Evolutionary conservation across 35 echinoderm and acorn worm genomes (phyloP).

Genomic region (Acanthaster planci): DNA sequence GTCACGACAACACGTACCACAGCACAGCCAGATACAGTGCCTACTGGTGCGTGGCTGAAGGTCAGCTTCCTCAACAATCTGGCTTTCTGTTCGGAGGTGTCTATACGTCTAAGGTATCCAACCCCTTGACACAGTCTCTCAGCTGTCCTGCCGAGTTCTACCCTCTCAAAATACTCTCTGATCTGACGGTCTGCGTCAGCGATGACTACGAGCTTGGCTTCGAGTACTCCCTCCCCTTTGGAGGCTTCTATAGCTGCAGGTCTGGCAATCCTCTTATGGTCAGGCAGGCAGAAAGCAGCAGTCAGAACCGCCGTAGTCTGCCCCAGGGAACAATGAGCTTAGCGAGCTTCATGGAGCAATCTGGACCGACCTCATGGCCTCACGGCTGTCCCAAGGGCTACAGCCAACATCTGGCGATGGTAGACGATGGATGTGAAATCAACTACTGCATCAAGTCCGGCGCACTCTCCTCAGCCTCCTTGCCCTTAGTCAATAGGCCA

Average conservation of each 20-base stretch:
- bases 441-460: conserved; percentile 39
- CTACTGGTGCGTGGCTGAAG: conserved; percentile 35
- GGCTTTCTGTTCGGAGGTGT: conserved; percentile 43
- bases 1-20: conserved; percentile 16
- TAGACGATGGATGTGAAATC: conserved; percentile 34
- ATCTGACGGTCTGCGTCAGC: conserved; percentile 35
- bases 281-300: not conserved
- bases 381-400: conserved; percentile 24
- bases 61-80: conserved; percentile 12
- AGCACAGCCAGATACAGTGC: not conserved
- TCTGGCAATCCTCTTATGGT: conserved; percentile 29
- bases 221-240: conserved; percentile 32
- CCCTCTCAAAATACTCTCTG: not conserved
- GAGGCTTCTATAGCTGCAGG: conserved; percentile 39
- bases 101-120: conserved; percentile 13
- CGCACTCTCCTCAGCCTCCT: not conserved
- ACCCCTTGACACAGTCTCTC: conserved; percentile 16
- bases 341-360: conserved; percentile 10
- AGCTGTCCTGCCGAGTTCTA: conserved; percentile 25
- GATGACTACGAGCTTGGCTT: conserved; percentile 42
- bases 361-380: conserved; percentile 26
- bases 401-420: conserved; percentile 39
- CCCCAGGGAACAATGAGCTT: not conserved
- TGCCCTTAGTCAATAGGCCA: conserved; percentile 9
- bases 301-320: too few species aligned